These are phyloP conservation scores for Trachelus tabidus DNA, from an alignment of 2,888 invertebrate species.

Conservation along the genomic window DNA sequence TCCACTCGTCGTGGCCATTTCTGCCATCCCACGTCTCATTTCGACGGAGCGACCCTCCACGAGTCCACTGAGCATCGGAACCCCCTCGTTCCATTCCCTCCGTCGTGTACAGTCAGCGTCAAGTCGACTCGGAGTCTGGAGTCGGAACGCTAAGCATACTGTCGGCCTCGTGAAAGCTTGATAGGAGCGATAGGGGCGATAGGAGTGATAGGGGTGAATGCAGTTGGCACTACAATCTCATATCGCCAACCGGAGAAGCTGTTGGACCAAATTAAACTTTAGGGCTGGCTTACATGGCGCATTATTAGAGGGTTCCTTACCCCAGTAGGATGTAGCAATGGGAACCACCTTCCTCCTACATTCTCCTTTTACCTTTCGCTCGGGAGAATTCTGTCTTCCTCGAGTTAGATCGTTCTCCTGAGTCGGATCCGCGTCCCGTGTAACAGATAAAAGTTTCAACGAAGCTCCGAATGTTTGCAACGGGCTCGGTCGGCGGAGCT, in stretches of 20 bases:
- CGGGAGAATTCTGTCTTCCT: no score
- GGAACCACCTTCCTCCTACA: constrained; percentile 24
- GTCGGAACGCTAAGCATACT: constrained; percentile 11
- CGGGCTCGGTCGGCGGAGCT: no score
- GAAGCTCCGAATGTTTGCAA: no score
- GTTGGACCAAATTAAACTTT: constrained; percentile 36
- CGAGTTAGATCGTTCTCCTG: no score
- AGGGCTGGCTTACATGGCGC: constrained; percentile 13
- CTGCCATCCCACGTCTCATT: no score
- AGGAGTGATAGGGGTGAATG: constrained; percentile 20
- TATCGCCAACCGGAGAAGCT: constrained; percentile 33
- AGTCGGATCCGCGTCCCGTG: no score
- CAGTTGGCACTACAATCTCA: constrained; percentile 51
- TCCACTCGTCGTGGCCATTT: background rate
- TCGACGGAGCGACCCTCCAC: no score
- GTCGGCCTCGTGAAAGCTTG: constrained; percentile 42
- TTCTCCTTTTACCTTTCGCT: background rate
- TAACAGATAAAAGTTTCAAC: no score
- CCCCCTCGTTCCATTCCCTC: background rate
- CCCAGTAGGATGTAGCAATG: background rate
- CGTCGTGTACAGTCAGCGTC: no score
- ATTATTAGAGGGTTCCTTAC: constrained; percentile 4
- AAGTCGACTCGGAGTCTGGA: background rate
- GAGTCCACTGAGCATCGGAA: no score
- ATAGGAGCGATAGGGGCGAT: constrained; percentile 31